Conservation (phyloP, 2,888 invertebrate species). For the Helobdella robusta region DNA sequence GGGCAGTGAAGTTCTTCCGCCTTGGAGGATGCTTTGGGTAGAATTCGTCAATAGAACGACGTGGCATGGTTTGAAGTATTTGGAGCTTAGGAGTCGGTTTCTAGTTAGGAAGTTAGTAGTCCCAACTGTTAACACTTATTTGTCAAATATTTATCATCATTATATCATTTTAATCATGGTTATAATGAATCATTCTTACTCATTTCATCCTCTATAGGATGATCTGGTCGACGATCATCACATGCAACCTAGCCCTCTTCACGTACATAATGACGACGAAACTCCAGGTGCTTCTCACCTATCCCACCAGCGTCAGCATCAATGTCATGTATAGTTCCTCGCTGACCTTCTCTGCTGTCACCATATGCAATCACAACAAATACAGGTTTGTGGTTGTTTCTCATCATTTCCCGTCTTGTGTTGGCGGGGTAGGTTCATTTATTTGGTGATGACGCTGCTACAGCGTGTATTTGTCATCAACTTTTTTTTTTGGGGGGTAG, state of each 20-base stretch:
- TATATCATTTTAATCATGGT: background rate
- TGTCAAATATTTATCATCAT: background rate
- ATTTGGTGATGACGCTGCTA: too few species aligned
- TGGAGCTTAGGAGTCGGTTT: constrained; percentile 25
- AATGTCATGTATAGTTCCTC: constrained; percentile 25
- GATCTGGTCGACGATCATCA: background rate
- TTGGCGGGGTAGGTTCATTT: too few species aligned
- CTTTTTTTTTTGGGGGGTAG: too few species aligned
- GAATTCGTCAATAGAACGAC: constrained; percentile 28
- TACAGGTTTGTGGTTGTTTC: constrained; percentile 26
- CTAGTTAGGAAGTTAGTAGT: constrained; percentile 20
- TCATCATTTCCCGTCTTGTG: too few species aligned
- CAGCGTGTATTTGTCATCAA: too few species aligned
- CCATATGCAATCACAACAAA: constrained; percentile 29
- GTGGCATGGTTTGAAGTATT: constrained; percentile 28
- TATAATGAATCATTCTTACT: background rate
- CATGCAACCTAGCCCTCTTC: constrained; percentile 11
- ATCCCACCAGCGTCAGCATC: constrained; percentile 21
- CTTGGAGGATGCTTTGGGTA: constrained; percentile 21
- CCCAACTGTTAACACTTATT: background rate
- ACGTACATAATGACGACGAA: constrained; percentile 23
- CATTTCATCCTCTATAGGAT: too few species aligned
- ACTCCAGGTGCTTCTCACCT: constrained; percentile 8
- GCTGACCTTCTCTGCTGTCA: constrained; percentile 28
- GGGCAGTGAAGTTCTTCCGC: constrained; percentile 9